Base-by-base conservation (phyloP, 2,888 invertebrate genomes). In the Uloborus plumipes region DNA sequence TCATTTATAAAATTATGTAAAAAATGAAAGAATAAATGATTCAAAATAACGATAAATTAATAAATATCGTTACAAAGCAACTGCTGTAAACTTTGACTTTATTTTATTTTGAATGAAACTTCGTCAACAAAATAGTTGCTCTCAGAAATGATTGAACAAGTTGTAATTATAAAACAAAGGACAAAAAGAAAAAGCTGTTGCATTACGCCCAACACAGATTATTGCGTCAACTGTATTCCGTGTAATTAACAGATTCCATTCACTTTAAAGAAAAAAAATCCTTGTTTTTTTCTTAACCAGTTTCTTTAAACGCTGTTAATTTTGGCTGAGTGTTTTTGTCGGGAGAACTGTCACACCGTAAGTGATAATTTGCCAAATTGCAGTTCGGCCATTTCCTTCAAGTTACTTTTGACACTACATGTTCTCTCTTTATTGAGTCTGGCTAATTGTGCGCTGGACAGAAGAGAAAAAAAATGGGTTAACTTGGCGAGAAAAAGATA, bases 361-460 rank as follows among this genome's bases (percentile, higher is more conserved):
- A 61, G 75, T 66, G 75, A 76, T 76, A 76, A 76, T 76, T 76
- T 76, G 55, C 51, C 50, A 59, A 47, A 61, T 51, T 69, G 75
- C 61, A 51, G 67, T 76, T 67, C 69, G 20, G 50, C 58, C 16
- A 49, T 58, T 66, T 64, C 59, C 61, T 39, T 39, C 39, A 39
- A 39, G 9, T 39, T 39, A 39, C 39, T 39, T 39, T 39, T 39
- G 39, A 39, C 39, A 39, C 39, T 39, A 39, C 39, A 39, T 39
- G 39, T 39, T 39, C 39, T 39, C 39, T 39, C 39, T 39, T 39
- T 39, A 39, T 39, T 39, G 39, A 39, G 39, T 39, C 39, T 39
- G 39, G 39, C 39, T 39, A 39, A 39, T 39, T 39, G 39, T 39
- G 7, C 9, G 39, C 39, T 9, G 39, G 39, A 39, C 39, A 39